Evolutionary conservation across 1,140 invertebrate genomes (phyloP).

Genomic region (Trypoxylus dichotomus): DNA sequence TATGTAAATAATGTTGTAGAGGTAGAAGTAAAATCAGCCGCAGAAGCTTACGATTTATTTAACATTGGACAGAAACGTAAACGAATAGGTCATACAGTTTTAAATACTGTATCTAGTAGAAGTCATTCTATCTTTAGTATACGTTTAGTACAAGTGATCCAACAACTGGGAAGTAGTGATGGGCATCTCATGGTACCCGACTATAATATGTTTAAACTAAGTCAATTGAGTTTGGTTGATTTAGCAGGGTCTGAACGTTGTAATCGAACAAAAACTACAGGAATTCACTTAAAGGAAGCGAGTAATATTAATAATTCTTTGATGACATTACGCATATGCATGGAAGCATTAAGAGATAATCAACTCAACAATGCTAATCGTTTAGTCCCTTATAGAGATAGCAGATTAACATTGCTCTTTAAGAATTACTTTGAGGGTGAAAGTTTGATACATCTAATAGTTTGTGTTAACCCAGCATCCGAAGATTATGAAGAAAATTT

Average conservation of each 20-base stretch:
- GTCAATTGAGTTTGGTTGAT: constrained; percentile 92
- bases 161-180: constrained; percentile 57
- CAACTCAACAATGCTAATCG: constrained; percentile 67
- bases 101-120: constrained; percentile 91
- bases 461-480: constrained; percentile 91
- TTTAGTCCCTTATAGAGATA: constrained; percentile 93
- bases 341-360: constrained; percentile 91
- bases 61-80: constrained; percentile 80
- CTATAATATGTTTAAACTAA: constrained; percentile 68
- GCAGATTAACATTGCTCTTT: constrained; percentile 94
- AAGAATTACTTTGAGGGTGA: constrained; percentile 99
- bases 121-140: constrained; percentile 95
- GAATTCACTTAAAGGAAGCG: constrained; percentile 51
- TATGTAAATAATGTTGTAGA: constrained; percentile 90
- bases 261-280: constrained; percentile 79
- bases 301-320: constrained; percentile 87
- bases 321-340: constrained; percentile 80
- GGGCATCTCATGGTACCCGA: constrained; percentile 60
- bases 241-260: constrained; percentile 92
- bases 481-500: constrained; percentile 96
- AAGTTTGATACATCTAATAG: constrained; percentile 93
- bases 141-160: constrained; percentile 77
- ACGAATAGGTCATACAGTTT: constrained; percentile 82
- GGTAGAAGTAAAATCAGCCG: constrained; percentile 85
- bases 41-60: constrained; percentile 88